These are phyloP conservation scores for Patella caerulea DNA, from an alignment of 2,888 invertebrate genomes.

Conservation along the genomic window DNA sequence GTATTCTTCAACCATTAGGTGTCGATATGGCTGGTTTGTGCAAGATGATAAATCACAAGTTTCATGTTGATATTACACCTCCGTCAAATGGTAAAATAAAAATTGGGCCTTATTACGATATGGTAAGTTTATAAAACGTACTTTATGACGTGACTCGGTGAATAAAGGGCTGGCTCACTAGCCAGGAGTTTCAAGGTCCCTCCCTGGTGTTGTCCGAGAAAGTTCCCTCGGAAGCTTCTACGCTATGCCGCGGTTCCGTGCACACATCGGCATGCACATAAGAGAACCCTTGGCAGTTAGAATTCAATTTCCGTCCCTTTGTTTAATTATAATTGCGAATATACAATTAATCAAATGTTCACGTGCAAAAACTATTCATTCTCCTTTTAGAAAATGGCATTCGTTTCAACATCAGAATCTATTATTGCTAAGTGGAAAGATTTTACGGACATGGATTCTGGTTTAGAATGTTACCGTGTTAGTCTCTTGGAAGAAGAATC, in stretches of 20 bases:
- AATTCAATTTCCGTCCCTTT: no score
- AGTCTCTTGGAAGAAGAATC: slow-evolving; percentile 2
- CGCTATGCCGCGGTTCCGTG: no score
- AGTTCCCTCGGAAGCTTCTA: no score
- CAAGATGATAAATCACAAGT: slow-evolving; percentile 16
- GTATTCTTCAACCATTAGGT: slow-evolving; percentile 2
- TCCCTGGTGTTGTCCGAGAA: no score
- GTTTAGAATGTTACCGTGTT: slow-evolving; percentile 4
- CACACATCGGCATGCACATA: no score
- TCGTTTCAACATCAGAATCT: neutral
- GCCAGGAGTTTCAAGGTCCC: no score
- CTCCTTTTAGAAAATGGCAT: slow-evolving; percentile 15
- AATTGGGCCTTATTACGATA: slow-evolving; percentile 28
- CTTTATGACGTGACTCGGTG: no score
- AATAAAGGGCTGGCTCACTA: no score
- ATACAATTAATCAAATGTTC: no score
- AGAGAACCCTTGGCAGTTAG: no score
- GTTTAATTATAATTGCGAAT: no score
- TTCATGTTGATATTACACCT: slow-evolving; percentile 26
- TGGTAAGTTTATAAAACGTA: slow-evolving; percentile 19
- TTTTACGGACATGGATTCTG: slow-evolving; percentile 23
- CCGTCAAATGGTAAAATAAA: slow-evolving; percentile 22
- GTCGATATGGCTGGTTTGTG: slow-evolving; percentile 28
- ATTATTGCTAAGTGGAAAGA: slow-evolving; percentile 16
- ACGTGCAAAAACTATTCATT: no score